Percentiles rank a stretch among this genome's conserved stretches.
phyloP scores from a whole-genome alignment of 2,888 invertebrate genomes.

The Macaria notata region DNA sequence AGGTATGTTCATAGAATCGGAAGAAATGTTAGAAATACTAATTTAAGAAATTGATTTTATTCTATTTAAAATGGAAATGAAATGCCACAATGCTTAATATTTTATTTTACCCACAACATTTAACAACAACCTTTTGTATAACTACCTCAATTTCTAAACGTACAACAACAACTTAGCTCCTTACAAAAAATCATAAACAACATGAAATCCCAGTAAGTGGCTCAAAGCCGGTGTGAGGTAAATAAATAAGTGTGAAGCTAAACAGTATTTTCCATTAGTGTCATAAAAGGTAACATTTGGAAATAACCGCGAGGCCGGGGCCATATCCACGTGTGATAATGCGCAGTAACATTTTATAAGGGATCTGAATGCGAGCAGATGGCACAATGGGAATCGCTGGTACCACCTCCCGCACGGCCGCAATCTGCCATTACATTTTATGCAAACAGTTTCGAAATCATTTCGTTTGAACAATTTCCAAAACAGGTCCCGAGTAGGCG shows the following conservation, averaged over 20 bases:
- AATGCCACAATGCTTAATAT: too few species aligned
- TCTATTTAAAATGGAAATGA: too few species aligned
- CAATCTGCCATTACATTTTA: conserved; percentile 79
- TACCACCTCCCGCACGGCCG: conserved; percentile 67
- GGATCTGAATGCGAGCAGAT: conserved; percentile 80
- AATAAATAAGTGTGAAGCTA: conserved; percentile 62
- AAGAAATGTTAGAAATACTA: too few species aligned
- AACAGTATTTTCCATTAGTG: conserved; percentile 76
- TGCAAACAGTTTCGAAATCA: conserved; percentile 71
- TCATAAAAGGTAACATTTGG: conserved; percentile 73
- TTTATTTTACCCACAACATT: too few species aligned
- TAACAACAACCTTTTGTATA: too few species aligned
- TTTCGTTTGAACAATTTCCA: conserved; percentile 62
- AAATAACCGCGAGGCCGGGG: conserved; percentile 67
- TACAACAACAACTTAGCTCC: not conserved
- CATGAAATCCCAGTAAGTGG: conserved; percentile 32
- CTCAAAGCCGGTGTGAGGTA: conserved; percentile 46
- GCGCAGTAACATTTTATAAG: conserved; percentile 80
- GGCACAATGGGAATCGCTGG: conserved; percentile 73
- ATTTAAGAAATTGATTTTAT: too few species aligned
- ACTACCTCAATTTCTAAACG: too few species aligned
- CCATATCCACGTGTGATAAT: conserved; percentile 77
- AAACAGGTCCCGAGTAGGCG: conserved; percentile 38
- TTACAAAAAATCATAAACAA: conserved; percentile 16
- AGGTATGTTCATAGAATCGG: too few species aligned